These are phyloP conservation scores for Toxostoma redivivum DNA, from an alignment of 2,113 vertebrate species.

Conservation along the genomic window DNA sequence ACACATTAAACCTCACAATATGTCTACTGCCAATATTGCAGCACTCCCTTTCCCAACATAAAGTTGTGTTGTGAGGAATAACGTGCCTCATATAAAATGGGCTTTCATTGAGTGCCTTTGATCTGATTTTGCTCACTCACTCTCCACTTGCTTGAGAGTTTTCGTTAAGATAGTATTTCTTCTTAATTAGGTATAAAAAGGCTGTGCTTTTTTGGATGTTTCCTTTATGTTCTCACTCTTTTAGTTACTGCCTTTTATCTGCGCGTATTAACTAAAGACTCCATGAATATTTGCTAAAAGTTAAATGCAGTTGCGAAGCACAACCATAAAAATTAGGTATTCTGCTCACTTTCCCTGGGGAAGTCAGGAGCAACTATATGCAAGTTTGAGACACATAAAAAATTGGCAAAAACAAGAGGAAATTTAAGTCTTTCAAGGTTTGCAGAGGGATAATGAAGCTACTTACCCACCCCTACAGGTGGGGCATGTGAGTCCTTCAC, in stretches of 20 bases:
- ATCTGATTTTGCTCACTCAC: background rate
- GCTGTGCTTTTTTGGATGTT: background rate
- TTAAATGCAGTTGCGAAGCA: background rate
- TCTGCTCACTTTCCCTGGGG: background rate
- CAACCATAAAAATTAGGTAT: background rate
- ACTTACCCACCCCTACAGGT: accelerated
- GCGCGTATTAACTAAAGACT: background rate
- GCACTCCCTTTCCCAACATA: background rate
- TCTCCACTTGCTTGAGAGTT: background rate
- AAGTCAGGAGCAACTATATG: background rate
- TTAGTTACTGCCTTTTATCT: background rate
- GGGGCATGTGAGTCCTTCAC: background rate
- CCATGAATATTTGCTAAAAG: background rate
- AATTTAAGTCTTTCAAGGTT: background rate
- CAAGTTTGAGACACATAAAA: background rate
- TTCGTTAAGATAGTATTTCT: background rate
- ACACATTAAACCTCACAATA: background rate
- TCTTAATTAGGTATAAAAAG: background rate
- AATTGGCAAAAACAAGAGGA: background rate
- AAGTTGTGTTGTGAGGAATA: background rate
- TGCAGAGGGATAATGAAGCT: background rate
- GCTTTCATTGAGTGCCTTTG: background rate
- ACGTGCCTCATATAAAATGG: background rate
- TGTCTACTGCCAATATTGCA: background rate
- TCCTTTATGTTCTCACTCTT: background rate